A percentile compares a stretch with the other conserved stretches of the same genome.
These are phyloP conservation scores for Dasypus novemcinctus DNA, from an alignment of 2,113 vertebrate species.

Conservation along the genomic window DNA sequence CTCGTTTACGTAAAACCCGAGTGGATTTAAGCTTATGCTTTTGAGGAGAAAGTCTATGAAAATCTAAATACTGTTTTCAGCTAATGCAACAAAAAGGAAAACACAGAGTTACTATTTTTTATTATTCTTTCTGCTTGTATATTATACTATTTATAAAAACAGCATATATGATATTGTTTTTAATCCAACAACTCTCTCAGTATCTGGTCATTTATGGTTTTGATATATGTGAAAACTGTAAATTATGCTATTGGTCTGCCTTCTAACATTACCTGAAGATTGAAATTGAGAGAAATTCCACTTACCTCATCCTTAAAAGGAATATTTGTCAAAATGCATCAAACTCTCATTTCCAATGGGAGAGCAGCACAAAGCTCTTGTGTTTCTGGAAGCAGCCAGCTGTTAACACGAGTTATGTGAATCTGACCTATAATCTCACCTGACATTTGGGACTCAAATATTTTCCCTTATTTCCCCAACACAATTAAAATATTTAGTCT, in stretches of 20 bases:
- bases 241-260: background rate
- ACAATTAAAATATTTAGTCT: conserved; percentile 81
- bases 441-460: conserved; percentile 77
- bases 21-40: background rate
- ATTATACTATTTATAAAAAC: background rate
- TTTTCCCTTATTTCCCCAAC: conserved; percentile 74
- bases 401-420: conserved; percentile 65
- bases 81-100: background rate
- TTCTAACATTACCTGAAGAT: conserved; percentile 37
- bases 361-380: background rate
- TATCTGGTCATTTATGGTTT: background rate
- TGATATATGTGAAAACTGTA: background rate
- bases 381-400: conserved; percentile 1
- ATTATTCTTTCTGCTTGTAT: background rate
- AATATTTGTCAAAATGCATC: conserved; percentile 27
- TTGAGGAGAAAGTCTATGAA: background rate
- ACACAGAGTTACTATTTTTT: background rate
- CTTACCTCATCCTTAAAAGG: background rate
- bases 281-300: background rate
- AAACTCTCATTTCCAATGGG: background rate
- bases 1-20: background rate
- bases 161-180: background rate
- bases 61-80: background rate
- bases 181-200: background rate
- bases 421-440: conserved; percentile 74